A percentile compares a stretch with the other conserved stretches of the same genome.
These are phyloP conservation scores for Allobates femoralis DNA, from an alignment of 2,797 vertebrate genomes.

Conservation along the genomic window DNA sequence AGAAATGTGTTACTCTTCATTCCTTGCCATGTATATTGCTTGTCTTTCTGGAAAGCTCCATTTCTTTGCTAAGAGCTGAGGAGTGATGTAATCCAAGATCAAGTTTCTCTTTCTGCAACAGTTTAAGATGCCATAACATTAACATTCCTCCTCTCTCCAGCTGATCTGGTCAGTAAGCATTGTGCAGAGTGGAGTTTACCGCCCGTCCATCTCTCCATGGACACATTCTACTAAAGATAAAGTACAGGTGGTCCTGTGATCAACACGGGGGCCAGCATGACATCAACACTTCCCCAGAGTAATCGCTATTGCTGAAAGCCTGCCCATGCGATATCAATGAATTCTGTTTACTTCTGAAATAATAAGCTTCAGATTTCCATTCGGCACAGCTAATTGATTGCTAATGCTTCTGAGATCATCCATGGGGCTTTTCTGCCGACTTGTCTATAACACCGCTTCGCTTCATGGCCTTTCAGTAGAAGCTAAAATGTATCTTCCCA, in stretches of 20 bases:
- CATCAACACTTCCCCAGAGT: conserved; percentile 55
- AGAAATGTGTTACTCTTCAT: neutral
- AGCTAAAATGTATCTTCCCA: neutral
- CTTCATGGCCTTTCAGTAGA: conserved; percentile 1
- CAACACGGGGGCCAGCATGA: conserved; percentile 41
- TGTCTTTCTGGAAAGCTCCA: neutral
- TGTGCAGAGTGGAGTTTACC: neutral
- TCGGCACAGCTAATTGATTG: conserved; percentile 52
- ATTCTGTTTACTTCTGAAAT: conserved; percentile 44
- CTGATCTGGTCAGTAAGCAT: neutral
- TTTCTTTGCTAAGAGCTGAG: neutral
- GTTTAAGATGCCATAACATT: neutral
- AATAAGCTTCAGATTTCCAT: conserved; percentile 43
- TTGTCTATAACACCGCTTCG: neutral
- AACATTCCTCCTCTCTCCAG: neutral
- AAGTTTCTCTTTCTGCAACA: neutral
- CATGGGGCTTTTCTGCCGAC: neutral
- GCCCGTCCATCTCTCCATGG: neutral
- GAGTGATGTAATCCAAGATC: neutral
- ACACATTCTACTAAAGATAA: conserved; percentile 19
- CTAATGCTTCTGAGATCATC: conserved; percentile 55
- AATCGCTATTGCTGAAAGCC: conserved; percentile 29
- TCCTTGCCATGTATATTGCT: neutral
- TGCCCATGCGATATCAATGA: conserved; percentile 21
- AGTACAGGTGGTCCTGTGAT: conserved; percentile 44